Percentiles rank a stretch among this genome's conserved stretches.
phyloP scores from a whole-genome alignment of 1,140 invertebrate genomes.

The Sycophila sp. region DNA sequence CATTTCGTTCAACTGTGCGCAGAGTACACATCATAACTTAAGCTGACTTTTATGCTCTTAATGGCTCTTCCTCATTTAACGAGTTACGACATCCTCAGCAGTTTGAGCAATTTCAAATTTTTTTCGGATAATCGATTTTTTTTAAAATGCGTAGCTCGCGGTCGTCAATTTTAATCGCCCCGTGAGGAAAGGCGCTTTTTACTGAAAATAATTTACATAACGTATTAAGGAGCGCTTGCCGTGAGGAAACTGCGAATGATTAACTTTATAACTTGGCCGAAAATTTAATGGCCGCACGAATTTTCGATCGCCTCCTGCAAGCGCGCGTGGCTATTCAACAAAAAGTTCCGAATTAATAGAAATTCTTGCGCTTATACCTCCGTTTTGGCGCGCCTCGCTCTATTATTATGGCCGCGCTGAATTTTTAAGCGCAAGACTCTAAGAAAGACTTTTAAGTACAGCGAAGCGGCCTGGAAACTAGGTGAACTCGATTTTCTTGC shows the following conservation, averaged over 20 bases:
- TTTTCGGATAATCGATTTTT: conserved; percentile 32
- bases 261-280: background rate
- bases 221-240: background rate
- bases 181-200: conserved; percentile 15
- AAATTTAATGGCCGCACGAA: too few relatives aligned
- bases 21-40: conserved; percentile 32
- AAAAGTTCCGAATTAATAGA: too few relatives aligned
- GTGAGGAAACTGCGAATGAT: conserved; percentile 3
- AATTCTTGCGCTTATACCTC: too few relatives aligned
- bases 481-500: too few relatives aligned
- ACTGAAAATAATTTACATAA: conserved; percentile 25
- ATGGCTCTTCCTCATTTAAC: conserved; percentile 34
- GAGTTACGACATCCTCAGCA: conserved; percentile 31
- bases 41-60: conserved; percentile 33
- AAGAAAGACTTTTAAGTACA: too few relatives aligned
- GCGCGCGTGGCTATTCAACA: too few relatives aligned
- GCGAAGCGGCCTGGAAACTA: too few relatives aligned
- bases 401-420: too few relatives aligned
- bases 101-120: conserved; percentile 36
- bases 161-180: conserved; percentile 32
- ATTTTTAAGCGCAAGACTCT: too few relatives aligned
- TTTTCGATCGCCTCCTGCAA: too few relatives aligned
- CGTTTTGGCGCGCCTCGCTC: too few relatives aligned
- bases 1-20: conserved; percentile 22
- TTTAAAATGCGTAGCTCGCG: conserved; percentile 1